phyloP scores from a whole-genome alignment of 2,797 vertebrate genomes.

The Miichthys miiuy region DNA sequence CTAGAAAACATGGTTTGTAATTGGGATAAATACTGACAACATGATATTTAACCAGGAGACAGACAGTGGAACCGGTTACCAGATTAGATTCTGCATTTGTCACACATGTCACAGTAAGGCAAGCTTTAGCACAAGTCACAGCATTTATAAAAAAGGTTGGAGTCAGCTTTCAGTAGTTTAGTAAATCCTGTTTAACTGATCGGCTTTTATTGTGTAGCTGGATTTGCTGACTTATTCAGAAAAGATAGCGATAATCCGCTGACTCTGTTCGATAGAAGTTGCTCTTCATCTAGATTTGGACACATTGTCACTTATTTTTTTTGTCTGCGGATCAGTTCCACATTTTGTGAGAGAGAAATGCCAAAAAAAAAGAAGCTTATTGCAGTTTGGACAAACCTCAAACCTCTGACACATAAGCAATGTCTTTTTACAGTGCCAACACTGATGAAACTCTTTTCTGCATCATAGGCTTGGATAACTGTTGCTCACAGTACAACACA shows the following conservation, averaged over 20 bases:
- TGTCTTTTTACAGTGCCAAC: no score
- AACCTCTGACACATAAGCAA: background rate
- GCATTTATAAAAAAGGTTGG: background rate
- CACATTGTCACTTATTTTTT: background rate
- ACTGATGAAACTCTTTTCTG: background rate
- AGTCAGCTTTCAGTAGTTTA: constrained; percentile 2
- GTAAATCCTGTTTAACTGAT: background rate
- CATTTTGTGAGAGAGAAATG: background rate
- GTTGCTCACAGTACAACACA: background rate
- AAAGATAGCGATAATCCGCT: background rate
- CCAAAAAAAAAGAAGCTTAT: background rate
- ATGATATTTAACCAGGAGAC: background rate
- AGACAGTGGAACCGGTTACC: background rate
- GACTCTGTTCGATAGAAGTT: background rate
- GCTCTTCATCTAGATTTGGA: background rate
- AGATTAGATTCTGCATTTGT: background rate
- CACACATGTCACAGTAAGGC: background rate
- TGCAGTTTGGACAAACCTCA: background rate
- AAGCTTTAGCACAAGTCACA: background rate
- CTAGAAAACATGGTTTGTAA: background rate
- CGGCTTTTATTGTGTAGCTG: background rate
- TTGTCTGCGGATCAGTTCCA: background rate
- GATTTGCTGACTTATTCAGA: constrained; percentile 16
- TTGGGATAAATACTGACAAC: background rate
- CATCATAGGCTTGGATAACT: background rate